Evolutionary conservation across 2,113 vertebrate species (phyloP).

Genomic region (Microcebus jonahi): DNA sequence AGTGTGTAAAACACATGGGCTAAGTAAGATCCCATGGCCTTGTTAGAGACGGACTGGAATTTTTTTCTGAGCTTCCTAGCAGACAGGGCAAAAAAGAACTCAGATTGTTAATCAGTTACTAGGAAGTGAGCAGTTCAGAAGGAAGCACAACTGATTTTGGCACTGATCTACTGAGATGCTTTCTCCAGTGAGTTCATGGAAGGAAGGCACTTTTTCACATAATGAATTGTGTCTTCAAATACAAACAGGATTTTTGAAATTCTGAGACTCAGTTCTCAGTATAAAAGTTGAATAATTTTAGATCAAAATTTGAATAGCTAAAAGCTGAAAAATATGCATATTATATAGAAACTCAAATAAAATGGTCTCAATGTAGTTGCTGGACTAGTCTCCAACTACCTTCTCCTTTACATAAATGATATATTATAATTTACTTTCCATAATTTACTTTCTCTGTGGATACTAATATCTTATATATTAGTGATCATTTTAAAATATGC

Average conservation of each 20-base stretch:
- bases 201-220: background rate
- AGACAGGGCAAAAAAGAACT: background rate
- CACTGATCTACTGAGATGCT: background rate
- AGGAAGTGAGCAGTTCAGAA: background rate
- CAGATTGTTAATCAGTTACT: background rate
- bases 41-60: background rate
- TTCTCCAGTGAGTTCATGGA: background rate
- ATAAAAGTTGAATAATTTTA: slow-evolving; percentile 42
- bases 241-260: background rate
- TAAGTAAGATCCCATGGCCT: background rate
- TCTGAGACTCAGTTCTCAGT: background rate
- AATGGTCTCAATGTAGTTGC: background rate
- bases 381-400: slow-evolving; percentile 27
- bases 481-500: slow-evolving; percentile 49
- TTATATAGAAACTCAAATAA: slow-evolving; percentile 21
- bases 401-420: slow-evolving; percentile 36
- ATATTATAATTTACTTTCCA: slow-evolving; percentile 39
- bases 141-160: background rate
- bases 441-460: slow-evolving; percentile 55
- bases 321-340: slow-evolving; percentile 28
- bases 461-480: slow-evolving; percentile 59
- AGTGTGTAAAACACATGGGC: background rate
- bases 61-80: background rate
- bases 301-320: slow-evolving; percentile 22
- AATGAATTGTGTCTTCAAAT: background rate